Evolutionary conservation across 2,888 invertebrate species (phyloP), one percentile per base, ranked within the genome.

Genomic region (Orthonychiurus folsomi): DNA sequence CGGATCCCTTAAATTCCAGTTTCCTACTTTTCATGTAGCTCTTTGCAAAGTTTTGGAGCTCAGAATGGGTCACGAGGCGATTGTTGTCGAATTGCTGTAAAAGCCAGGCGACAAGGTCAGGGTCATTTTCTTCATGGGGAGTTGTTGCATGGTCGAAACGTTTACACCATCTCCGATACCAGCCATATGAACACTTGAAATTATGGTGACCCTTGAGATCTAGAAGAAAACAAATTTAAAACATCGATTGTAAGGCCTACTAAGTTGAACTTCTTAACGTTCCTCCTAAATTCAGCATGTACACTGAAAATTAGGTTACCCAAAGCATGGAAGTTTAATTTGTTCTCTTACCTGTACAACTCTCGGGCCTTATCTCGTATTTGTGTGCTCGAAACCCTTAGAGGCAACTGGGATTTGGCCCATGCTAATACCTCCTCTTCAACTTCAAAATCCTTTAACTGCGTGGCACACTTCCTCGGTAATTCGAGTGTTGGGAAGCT

Each of bases 161-260:
- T 21, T 68, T 62, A 25, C 72, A 64, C 74, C 75, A 76, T 25
- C 74, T 64, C 27, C 73, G 68, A 63, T 74, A 75, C 76, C 76
- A 76, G 1, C 75, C 74, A 54, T 74, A 70, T 1, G 74, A 74
- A 62, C 75, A 75, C 56, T 71, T 69, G 12, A 75, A 74, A 18
- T 64, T 55, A 3, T 59, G 48, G 60, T 73, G 67, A 1, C 75
- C 75, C 56, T 69, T 73, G 3, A n/a, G n/a, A n/a, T n/a, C n/a
- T n/a, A n/a, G n/a, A n/a, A n/a, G n/a, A n/a, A n/a, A n/a, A n/a
- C n/a, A n/a, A n/a, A n/a, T n/a, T n/a, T n/a, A n/a, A n/a, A n/a
- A n/a, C n/a, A n/a, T n/a, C n/a, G n/a, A n/a, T n/a, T n/a, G n/a
- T n/a, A n/a, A n/a, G n/a, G n/a, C n/a, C n/a, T n/a, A n/a, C n/a